A percentile compares a stretch with the other conserved stretches of the same genome.
Conservation (phyloP, 2,797 vertebrate genomes). For the Aplochiton taeniatus region DNA sequence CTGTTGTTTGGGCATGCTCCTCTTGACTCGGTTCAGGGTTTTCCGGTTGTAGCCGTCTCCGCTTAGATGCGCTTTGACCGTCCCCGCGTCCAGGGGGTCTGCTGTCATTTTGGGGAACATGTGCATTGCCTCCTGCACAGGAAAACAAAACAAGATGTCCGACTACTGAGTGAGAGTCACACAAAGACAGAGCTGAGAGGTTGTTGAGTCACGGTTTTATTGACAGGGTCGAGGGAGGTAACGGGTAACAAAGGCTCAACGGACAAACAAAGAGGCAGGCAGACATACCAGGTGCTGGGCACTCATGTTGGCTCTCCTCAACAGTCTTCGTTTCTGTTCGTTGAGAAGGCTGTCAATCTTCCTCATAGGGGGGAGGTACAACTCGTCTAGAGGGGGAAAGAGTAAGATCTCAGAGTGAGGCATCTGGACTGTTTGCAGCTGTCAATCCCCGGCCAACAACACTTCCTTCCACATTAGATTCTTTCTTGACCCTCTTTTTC, state of each 20-base stretch:
- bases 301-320: constrained; percentile 82
- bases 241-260: no score
- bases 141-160: constrained; percentile 1
- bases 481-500: not conserved
- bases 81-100: constrained; percentile 77
- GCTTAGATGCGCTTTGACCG: constrained; percentile 76
- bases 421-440: not conserved
- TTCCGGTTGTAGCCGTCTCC: constrained; percentile 89
- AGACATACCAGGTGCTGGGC: constrained; percentile 80
- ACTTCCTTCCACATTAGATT: no score
- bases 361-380: constrained; percentile 89
- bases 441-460: no score
- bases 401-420: no score
- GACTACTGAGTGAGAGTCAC: not conserved
- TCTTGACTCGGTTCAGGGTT: constrained; percentile 86
- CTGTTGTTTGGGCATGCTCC: constrained; percentile 84
- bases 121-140: constrained; percentile 84
- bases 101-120: constrained; percentile 85
- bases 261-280: not conserved
- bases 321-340: constrained; percentile 85
- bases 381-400: constrained; percentile 74
- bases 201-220: no score
- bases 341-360: constrained; percentile 87
- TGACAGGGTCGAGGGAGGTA: no score
- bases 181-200: no score